Base-by-base conservation (phyloP, 2,888 invertebrate genomes). In the Athalia cordata region DNA sequence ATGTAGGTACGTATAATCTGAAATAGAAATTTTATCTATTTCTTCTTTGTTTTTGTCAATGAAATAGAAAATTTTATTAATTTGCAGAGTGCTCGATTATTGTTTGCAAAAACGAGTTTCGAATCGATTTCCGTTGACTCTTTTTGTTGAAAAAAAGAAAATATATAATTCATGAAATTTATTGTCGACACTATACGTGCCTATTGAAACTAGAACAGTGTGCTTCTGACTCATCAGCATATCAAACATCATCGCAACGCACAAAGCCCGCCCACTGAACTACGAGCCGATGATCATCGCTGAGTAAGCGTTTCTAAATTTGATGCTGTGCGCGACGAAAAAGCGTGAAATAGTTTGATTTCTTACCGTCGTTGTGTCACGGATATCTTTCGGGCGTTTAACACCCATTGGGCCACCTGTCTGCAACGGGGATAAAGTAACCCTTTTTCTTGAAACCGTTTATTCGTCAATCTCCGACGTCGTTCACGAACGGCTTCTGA, bases 261-360 rank as follows among this genome's bases (percentile, higher is more conserved):
- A 55, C 47, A 29, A 47, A 13, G 11, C 11, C 5, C 43, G 52
- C n/a, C 72, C 13, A 72, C 9, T 15, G 4, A 13, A 8, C 52
- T 45, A 59, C 59, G n/a, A 47, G 13, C 43, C 29, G 13, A 57
- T 47, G 45, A 72, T 59, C 47, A 59, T 70, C 55, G 57, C 57
- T 70, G 70, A 70, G 70, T 70, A 70, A 70, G 70, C 70, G 59
- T 57, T 72, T 72, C 72, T 72, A 72, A 72, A 72, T 72, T 59
- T 72, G 72, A 72, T 45, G 43, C 13, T 15, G 52, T 29, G 13
- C 59, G 59, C 72, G 45, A 57, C 47, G 72, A 47, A 59, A 72
- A 57, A 72, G 59, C 57, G 72, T 59, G 59, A 52, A 72, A 72
- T 72, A 6, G 13, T 57, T 72, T 59, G 45, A 45, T 72, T 72